Percentiles rank a stretch among this genome's conserved stretches.
Evolutionary conservation across 2,888 invertebrate species (phyloP).

Genomic region (Panzeria rudis): DNA sequence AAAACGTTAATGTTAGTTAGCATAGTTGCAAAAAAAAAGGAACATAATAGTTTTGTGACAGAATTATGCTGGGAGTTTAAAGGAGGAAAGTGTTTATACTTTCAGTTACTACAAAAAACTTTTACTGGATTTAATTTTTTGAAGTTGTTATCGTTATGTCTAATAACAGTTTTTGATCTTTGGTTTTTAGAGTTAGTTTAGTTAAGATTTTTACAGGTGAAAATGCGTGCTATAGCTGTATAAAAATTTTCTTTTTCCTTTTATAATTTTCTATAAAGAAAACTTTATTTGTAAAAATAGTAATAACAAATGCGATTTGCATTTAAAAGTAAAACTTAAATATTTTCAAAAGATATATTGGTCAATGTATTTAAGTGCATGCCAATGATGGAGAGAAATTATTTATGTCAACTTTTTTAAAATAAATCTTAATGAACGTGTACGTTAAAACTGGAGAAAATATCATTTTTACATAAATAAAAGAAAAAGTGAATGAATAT

Average conservation of each 20-base stretch:
- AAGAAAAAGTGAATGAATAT: slow-evolving; percentile 23
- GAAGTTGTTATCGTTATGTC: not conserved
- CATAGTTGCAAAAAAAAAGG: not conserved
- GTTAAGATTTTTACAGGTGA: too few species aligned
- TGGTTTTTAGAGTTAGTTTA: too few species aligned
- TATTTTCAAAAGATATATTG: not conserved
- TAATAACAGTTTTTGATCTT: not conserved
- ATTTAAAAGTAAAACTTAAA: not conserved
- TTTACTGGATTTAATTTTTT: not conserved
- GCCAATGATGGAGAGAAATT: not conserved
- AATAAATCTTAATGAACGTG: slow-evolving; percentile 13
- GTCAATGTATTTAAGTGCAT: not conserved
- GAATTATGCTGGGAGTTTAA: not conserved
- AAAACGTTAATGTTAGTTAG: not conserved
- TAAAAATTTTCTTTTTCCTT: not conserved
- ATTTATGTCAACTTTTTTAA: slow-evolving; percentile 41
- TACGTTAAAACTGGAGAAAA: slow-evolving; percentile 7
- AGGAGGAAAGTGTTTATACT: too few species aligned
- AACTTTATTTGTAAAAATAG: not conserved
- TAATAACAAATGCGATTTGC: not conserved
- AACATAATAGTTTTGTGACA: not conserved
- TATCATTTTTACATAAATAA: slow-evolving; percentile 19
- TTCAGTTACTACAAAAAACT: too few species aligned
- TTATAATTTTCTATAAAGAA: not conserved
- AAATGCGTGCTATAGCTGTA: not conserved